A percentile compares a stretch with the other conserved stretches of the same genome.
phyloP scores from a whole-genome alignment of 2,888 invertebrate genomes.

The Ypsolopha sequella region DNA sequence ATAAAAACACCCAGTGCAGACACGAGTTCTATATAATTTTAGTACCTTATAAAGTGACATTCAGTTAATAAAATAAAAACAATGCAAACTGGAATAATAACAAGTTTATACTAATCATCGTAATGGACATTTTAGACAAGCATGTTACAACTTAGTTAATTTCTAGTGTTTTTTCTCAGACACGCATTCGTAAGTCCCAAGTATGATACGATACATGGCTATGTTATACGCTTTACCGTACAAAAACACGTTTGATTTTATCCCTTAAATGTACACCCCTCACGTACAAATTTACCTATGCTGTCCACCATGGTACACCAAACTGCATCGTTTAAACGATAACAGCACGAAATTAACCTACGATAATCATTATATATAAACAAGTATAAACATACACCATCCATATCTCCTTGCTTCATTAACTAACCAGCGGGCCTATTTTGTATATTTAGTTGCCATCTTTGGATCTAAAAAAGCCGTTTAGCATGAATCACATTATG shows the following conservation, averaged over 20 bases:
- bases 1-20: constrained; percentile 59
- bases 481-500: too few relatives aligned
- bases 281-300: constrained; percentile 17
- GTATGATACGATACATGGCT: constrained; percentile 13
- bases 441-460: too few relatives aligned
- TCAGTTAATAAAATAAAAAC: constrained; percentile 16
- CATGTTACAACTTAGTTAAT: neutral
- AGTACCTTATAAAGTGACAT: constrained; percentile 34
- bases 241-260: constrained; percentile 17
- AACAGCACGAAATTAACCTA: constrained; percentile 67
- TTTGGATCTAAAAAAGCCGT: too few relatives aligned
- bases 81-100: constrained; percentile 49
- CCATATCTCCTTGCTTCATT: too few relatives aligned
- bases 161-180: neutral
- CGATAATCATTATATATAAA: constrained; percentile 65
- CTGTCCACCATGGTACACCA: neutral
- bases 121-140: constrained; percentile 28
- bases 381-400: constrained; percentile 60
- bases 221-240: constrained; percentile 15
- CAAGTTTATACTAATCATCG: constrained; percentile 39
- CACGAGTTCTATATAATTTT: constrained; percentile 39
- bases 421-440: too few relatives aligned
- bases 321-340: constrained; percentile 16
- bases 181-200: constrained; percentile 1
- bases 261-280: constrained; percentile 4